Percentiles rank a stretch among this genome's conserved stretches.
Evolutionary conservation across 2,113 vertebrate species (phyloP).

Genomic region (Nettapus auritus): DNA sequence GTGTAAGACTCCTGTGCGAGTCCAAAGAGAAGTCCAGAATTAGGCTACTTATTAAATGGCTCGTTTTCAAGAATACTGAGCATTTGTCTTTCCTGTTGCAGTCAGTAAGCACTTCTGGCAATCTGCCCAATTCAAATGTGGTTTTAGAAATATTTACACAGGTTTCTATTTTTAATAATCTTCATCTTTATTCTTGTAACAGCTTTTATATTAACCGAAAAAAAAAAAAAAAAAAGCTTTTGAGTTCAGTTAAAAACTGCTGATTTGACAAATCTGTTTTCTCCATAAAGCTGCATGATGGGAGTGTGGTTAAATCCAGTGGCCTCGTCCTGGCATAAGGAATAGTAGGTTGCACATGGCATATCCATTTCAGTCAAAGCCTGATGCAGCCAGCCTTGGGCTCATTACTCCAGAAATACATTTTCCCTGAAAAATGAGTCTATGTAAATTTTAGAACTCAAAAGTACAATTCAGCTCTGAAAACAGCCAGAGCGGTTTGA

Average conservation of each 20-base stretch:
- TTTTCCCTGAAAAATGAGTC: constrained; percentile 55
- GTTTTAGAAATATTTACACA: neutral
- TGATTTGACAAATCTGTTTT: constrained; percentile 1
- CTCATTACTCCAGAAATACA: constrained; percentile 35
- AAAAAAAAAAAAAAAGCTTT: neutral
- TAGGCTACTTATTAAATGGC: neutral
- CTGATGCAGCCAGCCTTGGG: neutral
- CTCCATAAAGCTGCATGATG: neutral
- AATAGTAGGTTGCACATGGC: neutral
- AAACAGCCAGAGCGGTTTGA: constrained; percentile 1
- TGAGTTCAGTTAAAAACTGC: neutral
- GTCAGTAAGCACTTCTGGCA: neutral
- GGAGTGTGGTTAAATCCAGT: neutral
- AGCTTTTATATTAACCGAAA: neutral
- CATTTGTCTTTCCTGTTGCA: neutral
- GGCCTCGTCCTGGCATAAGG: neutral
- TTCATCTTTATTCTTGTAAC: neutral
- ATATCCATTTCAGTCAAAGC: constrained; percentile 33
- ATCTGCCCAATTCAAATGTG: neutral
- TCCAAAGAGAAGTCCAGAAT: neutral
- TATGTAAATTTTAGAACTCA: constrained; percentile 36
- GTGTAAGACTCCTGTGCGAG: neutral
- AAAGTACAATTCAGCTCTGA: constrained; percentile 8
- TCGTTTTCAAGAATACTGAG: neutral
- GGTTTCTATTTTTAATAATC: constrained; percentile 17